phyloP scores from a whole-genome alignment of 2,797 vertebrate genomes.

The Sebastes ruberrimus region DNA sequence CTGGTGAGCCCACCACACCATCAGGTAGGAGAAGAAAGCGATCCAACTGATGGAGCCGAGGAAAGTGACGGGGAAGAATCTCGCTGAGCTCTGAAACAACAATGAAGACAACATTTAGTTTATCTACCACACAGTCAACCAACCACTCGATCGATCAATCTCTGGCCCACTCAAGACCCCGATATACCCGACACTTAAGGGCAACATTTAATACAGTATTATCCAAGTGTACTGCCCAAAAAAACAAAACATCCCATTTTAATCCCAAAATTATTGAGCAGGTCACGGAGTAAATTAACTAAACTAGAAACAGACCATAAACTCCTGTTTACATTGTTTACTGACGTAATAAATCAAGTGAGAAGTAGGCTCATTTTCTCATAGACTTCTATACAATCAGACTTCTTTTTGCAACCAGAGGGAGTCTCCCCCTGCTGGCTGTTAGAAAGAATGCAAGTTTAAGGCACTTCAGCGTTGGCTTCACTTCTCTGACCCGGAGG shows the following conservation, averaged over 20 bases:
- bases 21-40: conserved; percentile 95
- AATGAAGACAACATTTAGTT: not conserved
- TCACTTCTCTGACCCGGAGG: too few relatives aligned
- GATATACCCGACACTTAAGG: too few relatives aligned
- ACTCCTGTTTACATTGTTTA: too few relatives aligned
- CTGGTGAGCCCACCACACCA: conserved; percentile 99
- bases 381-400: too few relatives aligned
- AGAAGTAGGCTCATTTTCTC: too few relatives aligned
- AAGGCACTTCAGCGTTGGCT: too few relatives aligned
- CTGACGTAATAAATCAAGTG: too few relatives aligned
- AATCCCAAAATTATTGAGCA: not conserved
- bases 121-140: not conserved
- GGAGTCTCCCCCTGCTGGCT: too few relatives aligned
- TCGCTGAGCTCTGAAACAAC: conserved; percentile 83
- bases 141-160: not conserved
- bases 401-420: too few relatives aligned
- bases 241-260: not conserved
- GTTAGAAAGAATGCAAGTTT: too few relatives aligned
- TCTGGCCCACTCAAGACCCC: not conserved
- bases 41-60: conserved; percentile 95
- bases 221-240: not conserved
- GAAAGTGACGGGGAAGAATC: conserved; percentile 92
- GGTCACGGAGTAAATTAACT: not conserved
- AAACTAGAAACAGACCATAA: not conserved
- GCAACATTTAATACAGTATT: not conserved